Base-by-base conservation (phyloP, 2,113 vertebrate species). In the Xenopus borealis region DNA sequence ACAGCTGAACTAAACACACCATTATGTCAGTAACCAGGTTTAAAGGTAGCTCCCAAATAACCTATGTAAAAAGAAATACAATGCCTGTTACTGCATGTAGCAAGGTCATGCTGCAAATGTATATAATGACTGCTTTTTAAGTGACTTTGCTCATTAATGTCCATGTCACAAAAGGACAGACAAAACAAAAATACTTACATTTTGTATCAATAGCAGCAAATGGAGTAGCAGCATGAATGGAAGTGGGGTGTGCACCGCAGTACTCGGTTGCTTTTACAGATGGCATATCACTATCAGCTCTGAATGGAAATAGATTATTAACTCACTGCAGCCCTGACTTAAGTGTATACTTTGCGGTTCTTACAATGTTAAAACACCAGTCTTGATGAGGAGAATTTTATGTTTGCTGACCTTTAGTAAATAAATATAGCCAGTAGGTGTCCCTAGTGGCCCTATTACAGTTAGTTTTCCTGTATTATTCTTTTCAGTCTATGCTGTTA, bases 401-500 rank as follows among this genome's bases (percentile, higher is more conserved):
- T 55, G 17, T n/a, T 17, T n/a, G 7, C 17, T 18, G 12, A 50
- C 14, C 10, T 12, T 14, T 50, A 6, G 10, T 50, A 12, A 50
- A 50, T 47, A 13, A 20, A 16, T 63, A 55, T 18, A 62, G 45
- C 73, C 73, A 76, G 73, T 52, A 76, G 73, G 66, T 62, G 73
- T 76, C 73, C 58, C 66, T 76, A 76, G 45, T 69, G 30, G 47
- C 59, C 66, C 46, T 76, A 33, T 46, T 62, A 76, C 66, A 6
- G 10, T 53, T 12, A 55, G 27, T 27, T 69, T 67, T 61, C 40
- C 11, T 30, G 19, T 67, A 30, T 40, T 4, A 46, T 14, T 12
- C 47, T 13, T 50, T 6, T 50, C 23, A 1, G 2, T 50, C 47
- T 50, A 12, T 10, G 47, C 47, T 16, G 14, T 74, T 17, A 19